These are phyloP conservation scores for Parnassius apollo DNA, from an alignment of 2,888 invertebrate species.

Conservation along the genomic window DNA sequence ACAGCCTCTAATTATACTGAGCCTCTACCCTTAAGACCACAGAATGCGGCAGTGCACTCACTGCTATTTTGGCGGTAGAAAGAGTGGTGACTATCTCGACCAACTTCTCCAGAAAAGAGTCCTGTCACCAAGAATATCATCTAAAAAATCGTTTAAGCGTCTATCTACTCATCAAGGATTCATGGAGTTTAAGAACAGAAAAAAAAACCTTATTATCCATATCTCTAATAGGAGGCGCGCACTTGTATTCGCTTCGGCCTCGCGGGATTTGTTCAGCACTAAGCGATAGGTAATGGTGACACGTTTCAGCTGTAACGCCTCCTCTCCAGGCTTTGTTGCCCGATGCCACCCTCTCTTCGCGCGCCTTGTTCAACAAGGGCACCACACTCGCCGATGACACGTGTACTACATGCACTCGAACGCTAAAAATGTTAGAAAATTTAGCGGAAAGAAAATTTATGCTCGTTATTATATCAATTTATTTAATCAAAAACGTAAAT, in stretches of 20 bases:
- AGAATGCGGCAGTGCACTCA: no score
- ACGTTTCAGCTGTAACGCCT: constrained; percentile 86
- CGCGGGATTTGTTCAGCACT: constrained; percentile 83
- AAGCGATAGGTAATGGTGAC: constrained; percentile 86
- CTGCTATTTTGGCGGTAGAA: no score
- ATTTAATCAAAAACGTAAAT: no score
- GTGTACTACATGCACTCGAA: constrained; percentile 85
- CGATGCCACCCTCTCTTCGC: constrained; percentile 54
- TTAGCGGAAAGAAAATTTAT: no score
- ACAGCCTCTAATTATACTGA: no score
- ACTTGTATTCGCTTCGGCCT: constrained; percentile 85
- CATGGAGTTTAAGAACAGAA: neutral
- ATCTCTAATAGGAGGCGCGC: constrained; percentile 86
- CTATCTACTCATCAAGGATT: no score
- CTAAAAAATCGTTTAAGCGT: no score
- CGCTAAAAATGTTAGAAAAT: constrained; percentile 50
- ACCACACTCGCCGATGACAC: constrained; percentile 83
- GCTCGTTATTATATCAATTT: no score
- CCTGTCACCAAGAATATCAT: no score
- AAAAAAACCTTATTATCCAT: constrained; percentile 80
- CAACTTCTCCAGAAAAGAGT: no score
- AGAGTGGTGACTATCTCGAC: no score
- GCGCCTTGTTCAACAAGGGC: constrained; percentile 78
- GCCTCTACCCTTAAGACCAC: no score
- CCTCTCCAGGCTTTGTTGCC: constrained; percentile 79